Conservation (phyloP, 92 coral and sea anemone genomes). For the Palythoa caribaeorum region DNA sequence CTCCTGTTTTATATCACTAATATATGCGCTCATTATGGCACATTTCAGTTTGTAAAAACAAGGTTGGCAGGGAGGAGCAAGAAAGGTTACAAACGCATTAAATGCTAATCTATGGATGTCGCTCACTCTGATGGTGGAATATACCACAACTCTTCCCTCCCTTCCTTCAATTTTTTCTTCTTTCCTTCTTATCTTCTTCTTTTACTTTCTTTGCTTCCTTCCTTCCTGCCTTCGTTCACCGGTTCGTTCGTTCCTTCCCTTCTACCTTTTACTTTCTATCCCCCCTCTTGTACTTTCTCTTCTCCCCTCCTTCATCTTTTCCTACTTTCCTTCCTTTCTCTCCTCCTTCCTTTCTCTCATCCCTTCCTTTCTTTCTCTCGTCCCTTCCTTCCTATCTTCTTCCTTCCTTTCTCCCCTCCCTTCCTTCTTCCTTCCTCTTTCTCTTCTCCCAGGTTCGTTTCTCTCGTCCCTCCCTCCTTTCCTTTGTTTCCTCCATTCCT, state of each 20-base stretch:
- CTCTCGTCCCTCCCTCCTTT: background rate
- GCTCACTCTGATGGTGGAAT: too few relatives aligned
- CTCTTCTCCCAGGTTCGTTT: background rate
- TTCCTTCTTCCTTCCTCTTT: too few relatives aligned
- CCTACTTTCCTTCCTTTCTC: background rate
- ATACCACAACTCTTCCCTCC: too few relatives aligned
- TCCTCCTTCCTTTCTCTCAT: background rate
- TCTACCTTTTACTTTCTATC: too few relatives aligned
- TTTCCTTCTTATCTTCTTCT: background rate
- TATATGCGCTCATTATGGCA: background rate
- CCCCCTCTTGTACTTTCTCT: too few relatives aligned
- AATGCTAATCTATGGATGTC: too few relatives aligned
- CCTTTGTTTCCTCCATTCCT: background rate
- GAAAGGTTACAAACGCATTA: background rate
- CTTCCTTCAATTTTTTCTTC: background rate
- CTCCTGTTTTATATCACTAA: background rate
- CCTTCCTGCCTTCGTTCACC: too few relatives aligned
- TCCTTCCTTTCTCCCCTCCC: background rate
- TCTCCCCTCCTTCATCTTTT: background rate
- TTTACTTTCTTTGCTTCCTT: background rate
- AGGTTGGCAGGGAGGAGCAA: background rate
- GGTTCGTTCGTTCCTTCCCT: background rate
- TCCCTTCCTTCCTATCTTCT: background rate
- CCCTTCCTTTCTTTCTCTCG: background rate
- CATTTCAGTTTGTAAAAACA: background rate